Evolutionary conservation across 1,140 invertebrate species (phyloP).

Genomic region (Drosophila setifemur): DNA sequence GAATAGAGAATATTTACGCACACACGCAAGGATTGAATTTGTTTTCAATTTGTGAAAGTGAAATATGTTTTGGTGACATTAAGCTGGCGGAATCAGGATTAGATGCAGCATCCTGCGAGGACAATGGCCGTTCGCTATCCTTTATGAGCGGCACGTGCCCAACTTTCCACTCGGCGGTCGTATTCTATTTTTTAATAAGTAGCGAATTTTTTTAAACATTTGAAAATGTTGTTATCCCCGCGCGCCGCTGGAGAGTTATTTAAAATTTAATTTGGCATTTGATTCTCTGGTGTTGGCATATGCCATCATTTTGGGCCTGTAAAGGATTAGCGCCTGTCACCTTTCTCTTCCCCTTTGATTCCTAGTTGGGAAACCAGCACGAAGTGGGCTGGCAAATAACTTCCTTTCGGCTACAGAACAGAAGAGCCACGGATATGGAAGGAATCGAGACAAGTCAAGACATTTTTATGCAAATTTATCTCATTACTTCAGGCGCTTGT

Average conservation of each 20-base stretch:
- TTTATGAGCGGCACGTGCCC: slow-evolving; percentile 73
- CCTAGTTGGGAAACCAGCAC: background rate
- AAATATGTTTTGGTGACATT: slow-evolving; percentile 81
- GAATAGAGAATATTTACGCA: background rate
- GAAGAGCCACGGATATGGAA: slow-evolving; percentile 1
- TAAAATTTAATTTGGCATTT: slow-evolving; percentile 66
- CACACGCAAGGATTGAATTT: slow-evolving; percentile 52
- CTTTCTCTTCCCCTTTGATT: slow-evolving; percentile 37
- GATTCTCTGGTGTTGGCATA: slow-evolving; percentile 56
- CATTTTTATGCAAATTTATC: slow-evolving; percentile 79
- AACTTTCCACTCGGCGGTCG: slow-evolving; percentile 27
- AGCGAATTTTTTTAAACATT: slow-evolving; percentile 68
- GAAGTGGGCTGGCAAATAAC: slow-evolving; percentile 26
- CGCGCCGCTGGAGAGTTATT: slow-evolving; percentile 14
- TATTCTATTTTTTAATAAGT: slow-evolving; percentile 62
- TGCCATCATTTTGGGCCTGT: slow-evolving; percentile 57
- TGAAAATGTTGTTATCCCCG: slow-evolving; percentile 73
- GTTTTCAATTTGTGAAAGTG: slow-evolving; percentile 73
- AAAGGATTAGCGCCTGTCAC: slow-evolving; percentile 64
- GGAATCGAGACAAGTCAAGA: slow-evolving; percentile 27
- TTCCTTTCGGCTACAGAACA: slow-evolving; percentile 56
- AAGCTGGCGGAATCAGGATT: slow-evolving; percentile 74
- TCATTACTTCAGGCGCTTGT: slow-evolving; percentile 61
- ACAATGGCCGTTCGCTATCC: slow-evolving; percentile 40
- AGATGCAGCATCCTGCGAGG: slow-evolving; percentile 58